These are phyloP conservation scores for Cervus canadensis DNA, from an alignment of 2,113 vertebrate species.

Conservation along the genomic window DNA sequence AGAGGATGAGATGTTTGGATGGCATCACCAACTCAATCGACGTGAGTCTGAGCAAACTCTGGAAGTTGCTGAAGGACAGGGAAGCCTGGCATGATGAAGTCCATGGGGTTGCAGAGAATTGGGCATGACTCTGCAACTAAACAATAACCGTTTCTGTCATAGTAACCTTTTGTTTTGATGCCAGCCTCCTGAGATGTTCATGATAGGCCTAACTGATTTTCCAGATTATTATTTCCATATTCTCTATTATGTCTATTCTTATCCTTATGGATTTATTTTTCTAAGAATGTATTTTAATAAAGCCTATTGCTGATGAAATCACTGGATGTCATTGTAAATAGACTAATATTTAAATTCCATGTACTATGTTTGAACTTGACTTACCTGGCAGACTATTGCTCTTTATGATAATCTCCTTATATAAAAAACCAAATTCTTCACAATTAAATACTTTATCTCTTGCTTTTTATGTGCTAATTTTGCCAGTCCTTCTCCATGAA, in stretches of 20 bases:
- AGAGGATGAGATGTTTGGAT: not conserved
- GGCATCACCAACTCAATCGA: not conserved
- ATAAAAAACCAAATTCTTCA: not conserved
- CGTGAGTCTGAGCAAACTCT: not conserved
- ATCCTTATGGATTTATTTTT: not conserved
- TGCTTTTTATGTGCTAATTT: not conserved
- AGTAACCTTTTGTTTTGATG: not conserved
- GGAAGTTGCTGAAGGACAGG: not conserved
- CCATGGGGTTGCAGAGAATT: not conserved
- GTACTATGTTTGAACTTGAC: not conserved
- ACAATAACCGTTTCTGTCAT: not conserved
- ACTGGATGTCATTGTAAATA: not conserved
- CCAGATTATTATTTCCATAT: not conserved
- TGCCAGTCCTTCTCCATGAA: not conserved
- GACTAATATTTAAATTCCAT: not conserved
- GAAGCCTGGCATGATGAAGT: not conserved
- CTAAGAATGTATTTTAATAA: not conserved
- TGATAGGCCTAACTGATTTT: not conserved
- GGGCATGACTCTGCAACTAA: fast-evolving
- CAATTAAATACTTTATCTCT: not conserved
- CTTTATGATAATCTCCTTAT: not conserved
- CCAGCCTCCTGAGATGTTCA: not conserved
- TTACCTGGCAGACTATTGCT: not conserved
- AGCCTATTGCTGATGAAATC: not conserved
- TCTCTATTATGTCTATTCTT: not conserved